Percentiles rank a stretch among this genome's conserved stretches.
phyloP scores from a whole-genome alignment of 2,797 vertebrate species.

The Momotus momota region DNA sequence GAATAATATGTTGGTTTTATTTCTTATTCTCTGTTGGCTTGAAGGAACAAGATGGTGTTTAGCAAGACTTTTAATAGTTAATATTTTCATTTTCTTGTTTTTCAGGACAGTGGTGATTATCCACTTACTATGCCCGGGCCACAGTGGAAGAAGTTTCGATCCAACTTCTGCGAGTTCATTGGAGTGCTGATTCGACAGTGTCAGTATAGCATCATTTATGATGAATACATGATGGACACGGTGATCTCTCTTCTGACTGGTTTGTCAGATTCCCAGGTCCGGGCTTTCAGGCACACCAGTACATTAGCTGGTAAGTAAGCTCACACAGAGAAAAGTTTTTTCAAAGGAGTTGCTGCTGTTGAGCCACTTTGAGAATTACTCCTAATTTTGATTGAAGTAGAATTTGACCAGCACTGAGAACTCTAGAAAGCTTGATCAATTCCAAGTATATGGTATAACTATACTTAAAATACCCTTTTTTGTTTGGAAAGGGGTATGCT shows the following conservation, averaged over 20 bases:
- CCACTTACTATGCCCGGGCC: slow-evolving; percentile 98
- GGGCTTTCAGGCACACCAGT: slow-evolving; percentile 98
- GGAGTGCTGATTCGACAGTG: slow-evolving; percentile 97
- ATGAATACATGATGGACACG: slow-evolving; percentile 99
- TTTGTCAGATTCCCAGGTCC: slow-evolving; percentile 97
- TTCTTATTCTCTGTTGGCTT: background rate
- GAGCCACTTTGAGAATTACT: background rate
- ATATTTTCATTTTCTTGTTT: background rate
- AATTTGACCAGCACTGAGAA: background rate
- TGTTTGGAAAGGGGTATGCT: background rate
- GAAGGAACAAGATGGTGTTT: background rate
- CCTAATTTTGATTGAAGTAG: background rate
- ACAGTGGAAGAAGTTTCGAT: slow-evolving; percentile 98
- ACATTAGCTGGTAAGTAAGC: slow-evolving; percentile 91
- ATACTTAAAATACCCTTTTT: background rate
- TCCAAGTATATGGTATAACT: background rate
- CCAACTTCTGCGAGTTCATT: slow-evolving; percentile 99
- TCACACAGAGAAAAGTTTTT: background rate
- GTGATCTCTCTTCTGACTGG: slow-evolving; percentile 98
- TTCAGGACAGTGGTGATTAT: slow-evolving; percentile 97
- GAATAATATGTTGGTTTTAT: background rate
- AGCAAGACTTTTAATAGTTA: background rate
- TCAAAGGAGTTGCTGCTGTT: background rate
- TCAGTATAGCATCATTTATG: slow-evolving; percentile 99
- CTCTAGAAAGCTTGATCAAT: background rate